These are phyloP conservation scores for Lepetodrilus schrolli DNA, from an alignment of 2,888 invertebrate genomes.

Conservation along the genomic window DNA sequence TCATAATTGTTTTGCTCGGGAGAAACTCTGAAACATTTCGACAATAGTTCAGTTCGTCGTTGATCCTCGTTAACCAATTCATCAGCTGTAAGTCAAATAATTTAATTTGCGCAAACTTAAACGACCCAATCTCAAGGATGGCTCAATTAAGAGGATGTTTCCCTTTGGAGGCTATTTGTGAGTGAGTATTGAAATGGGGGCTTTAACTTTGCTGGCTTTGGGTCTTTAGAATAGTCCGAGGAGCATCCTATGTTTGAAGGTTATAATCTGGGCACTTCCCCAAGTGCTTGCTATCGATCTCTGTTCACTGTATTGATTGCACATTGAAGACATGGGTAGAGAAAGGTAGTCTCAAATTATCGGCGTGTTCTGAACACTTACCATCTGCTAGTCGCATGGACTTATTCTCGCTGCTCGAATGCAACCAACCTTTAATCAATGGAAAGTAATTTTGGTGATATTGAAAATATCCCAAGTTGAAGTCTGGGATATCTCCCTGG, in stretches of 20 bases:
- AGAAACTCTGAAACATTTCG: too few relatives aligned
- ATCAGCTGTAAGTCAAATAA: constrained; percentile 1
- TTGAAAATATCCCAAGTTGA: constrained; percentile 30
- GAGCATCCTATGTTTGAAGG: constrained; percentile 17
- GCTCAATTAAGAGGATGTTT: not conserved
- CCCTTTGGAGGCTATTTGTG: not conserved
- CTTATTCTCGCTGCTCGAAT: constrained; percentile 17
- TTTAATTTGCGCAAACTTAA: constrained; percentile 12
- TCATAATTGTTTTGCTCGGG: too few relatives aligned
- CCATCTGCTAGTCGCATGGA: not conserved
- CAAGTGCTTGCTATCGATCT: constrained; percentile 15
- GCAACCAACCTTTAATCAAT: constrained; percentile 35
- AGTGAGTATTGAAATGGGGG: not conserved
- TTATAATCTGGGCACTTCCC: constrained; percentile 18
- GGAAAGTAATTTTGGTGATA: constrained; percentile 39
- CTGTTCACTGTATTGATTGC: not conserved
- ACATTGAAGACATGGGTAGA: constrained; percentile 6
- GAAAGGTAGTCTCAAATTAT: constrained; percentile 9
- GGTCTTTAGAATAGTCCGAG: not conserved
- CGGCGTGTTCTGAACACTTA: not conserved
- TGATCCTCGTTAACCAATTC: not conserved
- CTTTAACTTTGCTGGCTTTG: constrained; percentile 6
- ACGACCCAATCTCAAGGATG: not conserved
- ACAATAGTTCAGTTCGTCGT: too few relatives aligned
- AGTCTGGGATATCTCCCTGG: constrained; percentile 37